Evolutionary conservation across 2,888 invertebrate genomes (phyloP).

Genomic region (Callosobruchus maculatus): DNA sequence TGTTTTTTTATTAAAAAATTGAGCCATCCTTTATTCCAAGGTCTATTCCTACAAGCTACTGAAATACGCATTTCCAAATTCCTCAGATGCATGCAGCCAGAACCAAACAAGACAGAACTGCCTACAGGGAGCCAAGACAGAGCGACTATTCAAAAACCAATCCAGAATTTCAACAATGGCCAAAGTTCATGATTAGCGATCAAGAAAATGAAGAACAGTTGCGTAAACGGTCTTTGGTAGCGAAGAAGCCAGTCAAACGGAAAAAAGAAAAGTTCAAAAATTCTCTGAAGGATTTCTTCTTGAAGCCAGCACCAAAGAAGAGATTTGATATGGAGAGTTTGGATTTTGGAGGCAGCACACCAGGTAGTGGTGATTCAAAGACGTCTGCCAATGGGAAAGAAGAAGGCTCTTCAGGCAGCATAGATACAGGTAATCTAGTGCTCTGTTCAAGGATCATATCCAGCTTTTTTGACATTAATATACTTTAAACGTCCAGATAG

Average conservation of each 20-base stretch:
- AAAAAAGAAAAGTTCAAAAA: slow-evolving; percentile 16
- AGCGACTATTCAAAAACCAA: slow-evolving; percentile 5
- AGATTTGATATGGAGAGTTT: background rate
- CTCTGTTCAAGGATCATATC: background rate
- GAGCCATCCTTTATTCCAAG: no score
- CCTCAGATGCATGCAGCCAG: background rate
- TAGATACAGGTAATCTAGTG: background rate
- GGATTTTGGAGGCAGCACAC: background rate
- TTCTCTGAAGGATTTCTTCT: slow-evolving; percentile 20
- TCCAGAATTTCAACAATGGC: slow-evolving; percentile 28
- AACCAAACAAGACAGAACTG: background rate
- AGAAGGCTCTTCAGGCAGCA: background rate
- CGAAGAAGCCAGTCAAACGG: slow-evolving; percentile 4
- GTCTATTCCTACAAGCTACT: no score
- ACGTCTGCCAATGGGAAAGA: background rate
- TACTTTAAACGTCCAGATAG: no score
- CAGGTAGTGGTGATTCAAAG: background rate
- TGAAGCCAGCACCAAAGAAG: background rate
- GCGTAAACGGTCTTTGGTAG: slow-evolving; percentile 16
- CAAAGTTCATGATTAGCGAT: slow-evolving; percentile 23
- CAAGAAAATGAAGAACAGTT: slow-evolving; percentile 22
- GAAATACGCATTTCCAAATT: background rate
- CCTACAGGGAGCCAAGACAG: slow-evolving; percentile 8
- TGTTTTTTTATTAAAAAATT: no score
- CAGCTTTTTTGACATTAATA: no score